Base-by-base conservation (phyloP, 2,113 vertebrate species). In the Cathartes aura region DNA sequence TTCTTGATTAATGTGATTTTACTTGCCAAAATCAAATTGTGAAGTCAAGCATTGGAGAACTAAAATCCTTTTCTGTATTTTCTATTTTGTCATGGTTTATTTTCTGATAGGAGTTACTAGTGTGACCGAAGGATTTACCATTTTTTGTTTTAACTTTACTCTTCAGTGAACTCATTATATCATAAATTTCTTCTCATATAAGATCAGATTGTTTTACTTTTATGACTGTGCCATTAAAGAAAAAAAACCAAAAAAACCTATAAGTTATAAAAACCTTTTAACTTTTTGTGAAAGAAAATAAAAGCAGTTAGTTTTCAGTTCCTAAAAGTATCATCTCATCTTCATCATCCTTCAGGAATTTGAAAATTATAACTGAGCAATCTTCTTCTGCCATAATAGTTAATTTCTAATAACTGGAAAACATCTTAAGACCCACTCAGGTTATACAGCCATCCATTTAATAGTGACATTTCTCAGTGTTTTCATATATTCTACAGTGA, bases 41-140 rank as follows among this genome's bases (percentile, higher is more conserved):
- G 79, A 95, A 93, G 75, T 90, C 86, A 96, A 78, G 91, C 75
- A 90, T 90, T 56, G 56, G 89, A 56, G 40, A 88, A 60, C 34
- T 86, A 36, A 89, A 93, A 64, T 56, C 67, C 45, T 63, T 63
- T 73, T 82, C 43, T 82, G 16, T 85, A 29, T 79, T 95, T 93
- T 82, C 60, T 79, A 52, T 60, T 79, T 89, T 78, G 56, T 36
- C 55, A 50, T 26, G 73, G 85, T 91, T 93, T 93, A 58, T 82
- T 94, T 97, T 85, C 91, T 93, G 87, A 87, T 79, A 72, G 52
- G 40, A 94, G 60, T 89, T 94, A 84, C 68, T 30, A 59, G 47
- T 79, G 91, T 95, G 96, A 94, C 91, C 81, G 87, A 96, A 91
- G 66, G 82, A 93, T 94, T 95, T 90, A 90, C 64, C 40, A 8